Percentiles rank a stretch among this genome's conserved stretches.
phyloP scores from a whole-genome alignment of 2,888 invertebrate species.

The Drosophila silvestris region DNA sequence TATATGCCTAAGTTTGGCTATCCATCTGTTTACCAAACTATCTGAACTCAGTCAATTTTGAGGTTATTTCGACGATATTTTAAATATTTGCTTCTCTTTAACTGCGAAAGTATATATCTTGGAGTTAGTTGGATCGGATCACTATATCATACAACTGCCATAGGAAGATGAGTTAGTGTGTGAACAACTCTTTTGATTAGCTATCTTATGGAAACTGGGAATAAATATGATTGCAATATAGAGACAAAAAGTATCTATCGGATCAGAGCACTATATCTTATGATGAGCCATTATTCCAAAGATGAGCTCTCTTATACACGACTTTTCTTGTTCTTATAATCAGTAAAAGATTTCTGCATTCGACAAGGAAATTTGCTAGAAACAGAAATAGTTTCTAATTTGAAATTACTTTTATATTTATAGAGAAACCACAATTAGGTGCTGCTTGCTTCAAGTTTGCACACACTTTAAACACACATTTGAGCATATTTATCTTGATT shows the following conservation, averaged over 20 bases:
- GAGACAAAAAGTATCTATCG: accelerated
- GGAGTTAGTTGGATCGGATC: neutral
- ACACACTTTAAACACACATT: neutral
- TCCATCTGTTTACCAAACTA: neutral
- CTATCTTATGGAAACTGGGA: neutral
- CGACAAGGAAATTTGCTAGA: neutral
- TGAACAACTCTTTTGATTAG: neutral
- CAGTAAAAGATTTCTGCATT: neutral
- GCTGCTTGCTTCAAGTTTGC: neutral
- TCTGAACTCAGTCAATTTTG: neutral
- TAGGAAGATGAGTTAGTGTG: neutral
- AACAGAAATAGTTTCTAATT: neutral
- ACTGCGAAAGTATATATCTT: neutral
- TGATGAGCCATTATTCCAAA: neutral
- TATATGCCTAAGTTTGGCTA: neutral
- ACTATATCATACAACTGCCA: neutral
- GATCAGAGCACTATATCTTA: neutral
- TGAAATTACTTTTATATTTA: neutral
- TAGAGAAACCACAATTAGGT: neutral
- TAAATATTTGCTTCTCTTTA: neutral
- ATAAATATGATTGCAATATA: neutral
- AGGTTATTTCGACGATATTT: neutral
- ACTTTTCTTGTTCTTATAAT: neutral
- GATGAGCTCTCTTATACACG: neutral
- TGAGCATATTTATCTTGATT: slow-evolving; percentile 1